phyloP scores from a whole-genome alignment of 2,797 vertebrate species.

The Gymnopithys bicolor region DNA sequence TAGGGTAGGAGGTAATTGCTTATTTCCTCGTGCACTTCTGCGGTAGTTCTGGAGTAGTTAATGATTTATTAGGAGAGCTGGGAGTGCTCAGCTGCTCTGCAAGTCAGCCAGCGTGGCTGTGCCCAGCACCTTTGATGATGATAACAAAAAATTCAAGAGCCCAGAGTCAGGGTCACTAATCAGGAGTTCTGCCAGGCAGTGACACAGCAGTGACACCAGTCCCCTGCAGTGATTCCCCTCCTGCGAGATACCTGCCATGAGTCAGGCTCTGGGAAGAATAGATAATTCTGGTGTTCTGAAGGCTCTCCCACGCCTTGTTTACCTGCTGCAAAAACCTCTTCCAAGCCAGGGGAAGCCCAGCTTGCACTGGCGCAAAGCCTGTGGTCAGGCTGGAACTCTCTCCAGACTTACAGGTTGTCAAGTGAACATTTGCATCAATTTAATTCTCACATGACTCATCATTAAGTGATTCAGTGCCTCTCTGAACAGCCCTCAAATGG shows the following conservation, averaged over 20 bases:
- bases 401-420: slow-evolving; percentile 5
- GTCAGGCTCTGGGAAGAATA: background rate
- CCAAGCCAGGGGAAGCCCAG: background rate
- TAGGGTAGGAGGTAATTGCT: slow-evolving; percentile 56
- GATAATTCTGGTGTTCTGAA: background rate
- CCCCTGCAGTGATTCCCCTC: background rate
- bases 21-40: slow-evolving; percentile 38
- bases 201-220: background rate
- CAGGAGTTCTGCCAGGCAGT: background rate
- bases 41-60: slow-evolving; percentile 19
- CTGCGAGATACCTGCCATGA: background rate
- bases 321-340: slow-evolving; percentile 10
- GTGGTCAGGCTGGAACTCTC: background rate
- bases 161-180: background rate
- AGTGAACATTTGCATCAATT: slow-evolving; percentile 58
- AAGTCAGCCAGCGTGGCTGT: background rate
- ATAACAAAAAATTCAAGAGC: background rate
- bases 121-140: background rate
- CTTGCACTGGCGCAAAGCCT: background rate
- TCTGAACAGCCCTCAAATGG: slow-evolving; percentile 44
- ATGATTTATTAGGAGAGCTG: slow-evolving; percentile 43
- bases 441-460: slow-evolving; percentile 64
- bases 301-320: background rate
- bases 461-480: slow-evolving; percentile 53
- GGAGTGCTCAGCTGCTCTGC: background rate